Base-by-base conservation (phyloP, 2,113 vertebrate genomes). In the Desmodus rotundus region DNA sequence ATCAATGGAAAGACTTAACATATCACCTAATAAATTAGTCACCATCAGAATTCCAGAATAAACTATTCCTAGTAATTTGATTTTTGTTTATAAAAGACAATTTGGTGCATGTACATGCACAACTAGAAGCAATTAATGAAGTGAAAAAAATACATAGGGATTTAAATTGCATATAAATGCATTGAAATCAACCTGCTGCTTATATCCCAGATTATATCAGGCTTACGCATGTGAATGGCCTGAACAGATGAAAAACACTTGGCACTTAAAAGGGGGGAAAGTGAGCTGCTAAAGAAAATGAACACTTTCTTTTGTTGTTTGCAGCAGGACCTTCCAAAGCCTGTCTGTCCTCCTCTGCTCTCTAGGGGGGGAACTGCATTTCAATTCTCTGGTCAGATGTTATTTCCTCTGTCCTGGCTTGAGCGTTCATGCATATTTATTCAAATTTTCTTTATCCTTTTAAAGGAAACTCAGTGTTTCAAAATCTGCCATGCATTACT, bases 101-200 rank as follows among this genome's bases (percentile, higher is more conserved):
- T 65, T 41, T 54, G 14, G 63, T 33, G 13, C 20, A 31, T 36
- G 7, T 7, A 45, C 12, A 28, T 20, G 68, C 1, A 67, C 13
- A 67, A 31, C 56, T 77, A 4, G 24, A 68, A 7, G 31, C 33
- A 94, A 41, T 67, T 28, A 92, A 84, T 78, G 43, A 93, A 86
- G 31, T 82, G 15, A 82, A 89, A 76, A 93, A 93, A 92, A 89
- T 33, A 6, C 63, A 80, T 28, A 9, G 33, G 47, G 86, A 72
- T 88, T 88, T 90, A 92, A 95, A 41, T 13, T 76, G 19, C 58
- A 94, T 43, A 47, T 87, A 82, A 94, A 54, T 83, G 7, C n/a
- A 17, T 52, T 58, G 45, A 86, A 91, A 81, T 8, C 50, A 84
- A 33, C 16, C 33, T 43, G 31, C 36, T 43, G 31, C 4, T 81